Percentiles rank a stretch among this genome's conserved stretches.
Conservation (phyloP, 2,888 invertebrate genomes). For the Spilarctia lutea region DNA sequence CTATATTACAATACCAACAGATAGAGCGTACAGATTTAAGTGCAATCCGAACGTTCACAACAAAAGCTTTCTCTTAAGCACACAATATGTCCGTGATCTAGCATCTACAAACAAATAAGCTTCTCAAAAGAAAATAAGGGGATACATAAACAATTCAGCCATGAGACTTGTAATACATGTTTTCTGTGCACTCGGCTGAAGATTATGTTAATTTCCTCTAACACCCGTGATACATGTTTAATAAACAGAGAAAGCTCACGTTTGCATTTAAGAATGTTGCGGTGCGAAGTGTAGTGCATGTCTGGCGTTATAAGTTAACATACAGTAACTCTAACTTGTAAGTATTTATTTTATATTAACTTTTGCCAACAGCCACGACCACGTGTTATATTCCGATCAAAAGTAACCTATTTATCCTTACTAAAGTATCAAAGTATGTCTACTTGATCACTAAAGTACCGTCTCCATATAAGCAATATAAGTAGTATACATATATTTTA, state of each 20-base stretch:
- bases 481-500: too few species aligned
- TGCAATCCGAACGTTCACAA: background rate
- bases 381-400: too few species aligned
- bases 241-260: conserved; percentile 19
- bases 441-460: too few species aligned
- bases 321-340: background rate
- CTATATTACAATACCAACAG: background rate
- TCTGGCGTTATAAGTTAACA: background rate
- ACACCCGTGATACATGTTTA: background rate
- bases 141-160: conserved; percentile 4
- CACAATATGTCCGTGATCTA: background rate
- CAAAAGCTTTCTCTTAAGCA: background rate
- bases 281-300: background rate
- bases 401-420: too few species aligned
- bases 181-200: conserved; percentile 12
- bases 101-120: background rate
- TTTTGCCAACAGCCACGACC: background rate
- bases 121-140: conserved; percentile 16
- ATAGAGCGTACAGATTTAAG: background rate
- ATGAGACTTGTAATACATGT: background rate
- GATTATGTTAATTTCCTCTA: conserved; percentile 12
- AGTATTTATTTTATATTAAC: background rate
- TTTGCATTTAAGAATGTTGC: background rate
- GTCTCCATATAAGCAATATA: too few species aligned
- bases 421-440: too few species aligned